A percentile compares a stretch with the other conserved stretches of the same genome.
These are phyloP conservation scores for Irena cyanogastra DNA, from an alignment of 2,113 vertebrate species.

Conservation along the genomic window DNA sequence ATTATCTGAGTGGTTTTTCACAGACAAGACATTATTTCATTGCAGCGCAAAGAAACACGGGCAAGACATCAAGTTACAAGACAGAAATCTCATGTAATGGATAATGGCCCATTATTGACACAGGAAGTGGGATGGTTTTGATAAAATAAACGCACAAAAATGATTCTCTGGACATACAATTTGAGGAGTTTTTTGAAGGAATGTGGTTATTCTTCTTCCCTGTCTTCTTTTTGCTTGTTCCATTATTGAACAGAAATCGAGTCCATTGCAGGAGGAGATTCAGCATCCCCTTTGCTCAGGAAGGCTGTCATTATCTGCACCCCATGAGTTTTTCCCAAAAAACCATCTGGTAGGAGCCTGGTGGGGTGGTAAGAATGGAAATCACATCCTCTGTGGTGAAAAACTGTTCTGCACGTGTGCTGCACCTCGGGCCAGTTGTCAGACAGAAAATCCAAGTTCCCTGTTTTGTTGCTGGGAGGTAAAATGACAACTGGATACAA, in stretches of 20 bases:
- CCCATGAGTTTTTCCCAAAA: not conserved
- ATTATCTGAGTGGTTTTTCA: not conserved
- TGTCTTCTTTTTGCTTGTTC: not conserved
- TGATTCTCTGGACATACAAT: not conserved
- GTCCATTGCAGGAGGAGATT: not conserved
- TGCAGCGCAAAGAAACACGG: not conserved
- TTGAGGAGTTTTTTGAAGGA: not conserved
- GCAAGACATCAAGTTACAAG: not conserved
- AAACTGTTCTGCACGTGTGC: not conserved
- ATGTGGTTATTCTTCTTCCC: not conserved
- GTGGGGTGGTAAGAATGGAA: not conserved
- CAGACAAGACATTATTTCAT: not conserved
- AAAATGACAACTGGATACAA: not conserved
- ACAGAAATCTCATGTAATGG: constrained; percentile 16
- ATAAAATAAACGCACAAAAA: constrained; percentile 8
- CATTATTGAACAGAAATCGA: not conserved
- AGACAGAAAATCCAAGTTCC: not conserved
- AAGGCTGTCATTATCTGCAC: not conserved
- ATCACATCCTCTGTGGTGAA: not conserved
- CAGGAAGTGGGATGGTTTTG: constrained; percentile 23
- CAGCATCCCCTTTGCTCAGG: not conserved
- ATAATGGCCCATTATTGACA: not conserved
- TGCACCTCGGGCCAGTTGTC: not conserved
- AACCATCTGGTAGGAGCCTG: not conserved
- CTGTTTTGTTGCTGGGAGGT: not conserved